Conservation (phyloP, 2,113 vertebrate species). For the Trachemys scripta region DNA sequence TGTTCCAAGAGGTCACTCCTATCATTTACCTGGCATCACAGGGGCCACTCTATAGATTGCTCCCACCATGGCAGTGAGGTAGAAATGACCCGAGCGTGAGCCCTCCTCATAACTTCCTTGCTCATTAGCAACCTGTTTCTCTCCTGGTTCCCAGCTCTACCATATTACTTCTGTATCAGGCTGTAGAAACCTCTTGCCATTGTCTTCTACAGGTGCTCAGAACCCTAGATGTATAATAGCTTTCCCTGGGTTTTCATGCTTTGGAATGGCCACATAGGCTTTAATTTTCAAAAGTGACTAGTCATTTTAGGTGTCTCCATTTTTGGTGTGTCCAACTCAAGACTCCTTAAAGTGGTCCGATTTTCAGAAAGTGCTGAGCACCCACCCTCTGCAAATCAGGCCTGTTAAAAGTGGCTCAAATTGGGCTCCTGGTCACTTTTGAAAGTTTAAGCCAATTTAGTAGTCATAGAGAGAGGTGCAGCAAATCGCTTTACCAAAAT, state of each 20-base stretch:
- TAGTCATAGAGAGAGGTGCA: not conserved
- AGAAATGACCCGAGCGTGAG: not conserved
- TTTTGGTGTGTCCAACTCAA: not conserved
- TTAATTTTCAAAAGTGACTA: not conserved
- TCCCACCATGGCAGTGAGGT: not conserved
- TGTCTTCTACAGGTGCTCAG: not conserved
- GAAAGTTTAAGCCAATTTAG: not conserved
- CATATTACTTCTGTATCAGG: not conserved
- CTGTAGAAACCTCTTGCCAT: not conserved
- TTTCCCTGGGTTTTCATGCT: not conserved
- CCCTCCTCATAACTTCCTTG: not conserved
- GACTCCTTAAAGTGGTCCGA: not conserved
- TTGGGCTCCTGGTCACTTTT: not conserved
- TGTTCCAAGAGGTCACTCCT: not conserved
- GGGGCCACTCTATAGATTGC: not conserved
- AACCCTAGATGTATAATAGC: not conserved
- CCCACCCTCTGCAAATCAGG: not conserved
- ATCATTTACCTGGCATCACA: rapidly evolving
- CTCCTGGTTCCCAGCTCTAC: not conserved
- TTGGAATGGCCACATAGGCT: not conserved
- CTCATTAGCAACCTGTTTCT: not conserved
- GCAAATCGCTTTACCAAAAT: not conserved
- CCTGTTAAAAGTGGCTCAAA: not conserved
- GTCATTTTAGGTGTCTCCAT: not conserved
- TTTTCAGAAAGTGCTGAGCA: not conserved